Evolutionary conservation across 1,140 invertebrate genomes (phyloP), one percentile per base, ranked within the genome.

Genomic region (Halictus rubicundus): DNA sequence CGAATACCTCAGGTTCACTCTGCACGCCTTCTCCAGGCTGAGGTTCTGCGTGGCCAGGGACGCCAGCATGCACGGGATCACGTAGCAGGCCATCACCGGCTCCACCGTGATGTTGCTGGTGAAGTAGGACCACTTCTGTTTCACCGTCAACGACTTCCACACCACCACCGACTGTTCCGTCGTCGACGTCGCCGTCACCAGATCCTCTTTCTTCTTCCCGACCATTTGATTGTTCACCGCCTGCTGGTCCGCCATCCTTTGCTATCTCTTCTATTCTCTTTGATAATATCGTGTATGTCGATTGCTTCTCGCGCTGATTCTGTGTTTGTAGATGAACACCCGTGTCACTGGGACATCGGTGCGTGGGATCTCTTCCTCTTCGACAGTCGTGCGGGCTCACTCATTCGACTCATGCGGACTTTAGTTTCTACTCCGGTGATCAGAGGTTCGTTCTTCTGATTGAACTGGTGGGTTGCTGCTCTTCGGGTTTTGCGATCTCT

Each of bases 21-120:
- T 92, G 87, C 97, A 98, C 0, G 97, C 96, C 91, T 97, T 97
- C 90, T 97, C 96, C 85, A 97, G 93, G 87, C 96, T 97, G 21
- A 98, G 92, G 91, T 97, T 97, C 90, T 97, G 96, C 21, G 96
- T 96, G 25, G 96, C 96, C 57, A 97, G 89, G n/a, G 95, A 95
- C 1, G 96, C 95, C 1, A 97, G 91, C 21, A 97, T 96, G 76
- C 96, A 96, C 1, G 96, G 96, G 93, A 97, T 96, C 21, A 97
- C 96, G 88, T 96, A 97, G 81, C 95, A 96, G 0, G 96, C 96
- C 49, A 97, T 89, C 92, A 97, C 96, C 0, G 96, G 96, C 87
- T 97, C 96, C 7, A 97, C 96, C 0, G 96, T 97, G 52, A 96
- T 96, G 85, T 96, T 95, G 46, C 88, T 89, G 25, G 91, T 76